Percentiles rank a stretch among this genome's conserved stretches.
Evolutionary conservation across 2,888 invertebrate genomes (phyloP).

Genomic region (Drosophila infuscata): DNA sequence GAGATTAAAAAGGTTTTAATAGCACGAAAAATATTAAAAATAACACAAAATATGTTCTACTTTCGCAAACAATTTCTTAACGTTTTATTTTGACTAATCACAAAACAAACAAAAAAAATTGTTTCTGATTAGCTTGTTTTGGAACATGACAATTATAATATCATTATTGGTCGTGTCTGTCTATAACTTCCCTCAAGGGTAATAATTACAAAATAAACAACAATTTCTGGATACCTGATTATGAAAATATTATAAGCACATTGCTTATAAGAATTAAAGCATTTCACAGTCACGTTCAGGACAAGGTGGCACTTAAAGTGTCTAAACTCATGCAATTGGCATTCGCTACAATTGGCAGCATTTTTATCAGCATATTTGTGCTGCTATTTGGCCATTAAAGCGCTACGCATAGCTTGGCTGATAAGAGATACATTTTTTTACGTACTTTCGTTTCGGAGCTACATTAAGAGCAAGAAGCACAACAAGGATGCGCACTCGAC

Average conservation of each 20-base stretch:
- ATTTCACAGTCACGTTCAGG: conserved; percentile 6
- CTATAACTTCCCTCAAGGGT: conserved; percentile 15
- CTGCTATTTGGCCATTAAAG: conserved; percentile 30
- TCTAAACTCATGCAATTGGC: conserved; percentile 30
- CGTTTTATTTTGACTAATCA: neutral
- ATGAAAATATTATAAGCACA: neutral
- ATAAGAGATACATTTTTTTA: conserved; percentile 77
- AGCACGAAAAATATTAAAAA: neutral
- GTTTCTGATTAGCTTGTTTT: neutral
- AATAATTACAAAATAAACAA: conserved; percentile 47
- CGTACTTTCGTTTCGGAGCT: conserved; percentile 68
- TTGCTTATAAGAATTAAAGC: conserved; percentile 6
- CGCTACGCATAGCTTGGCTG: conserved; percentile 66
- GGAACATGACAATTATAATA: conserved; percentile 58
- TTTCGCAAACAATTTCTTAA: neutral
- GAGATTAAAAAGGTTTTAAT: neutral
- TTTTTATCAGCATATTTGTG: conserved; percentile 57
- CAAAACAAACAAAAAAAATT: neutral
- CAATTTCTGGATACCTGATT: neutral
- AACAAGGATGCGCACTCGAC: conserved; percentile 48
- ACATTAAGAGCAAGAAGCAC: conserved; percentile 46
- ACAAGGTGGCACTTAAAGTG: conserved; percentile 21
- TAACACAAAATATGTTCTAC: too few species aligned
- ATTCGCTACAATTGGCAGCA: conserved; percentile 23
- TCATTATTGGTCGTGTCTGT: conserved; percentile 35